Evolutionary conservation across 2,888 invertebrate species (phyloP), one percentile per base, ranked within the genome.

Genomic region (Creontiades dilutus): DNA sequence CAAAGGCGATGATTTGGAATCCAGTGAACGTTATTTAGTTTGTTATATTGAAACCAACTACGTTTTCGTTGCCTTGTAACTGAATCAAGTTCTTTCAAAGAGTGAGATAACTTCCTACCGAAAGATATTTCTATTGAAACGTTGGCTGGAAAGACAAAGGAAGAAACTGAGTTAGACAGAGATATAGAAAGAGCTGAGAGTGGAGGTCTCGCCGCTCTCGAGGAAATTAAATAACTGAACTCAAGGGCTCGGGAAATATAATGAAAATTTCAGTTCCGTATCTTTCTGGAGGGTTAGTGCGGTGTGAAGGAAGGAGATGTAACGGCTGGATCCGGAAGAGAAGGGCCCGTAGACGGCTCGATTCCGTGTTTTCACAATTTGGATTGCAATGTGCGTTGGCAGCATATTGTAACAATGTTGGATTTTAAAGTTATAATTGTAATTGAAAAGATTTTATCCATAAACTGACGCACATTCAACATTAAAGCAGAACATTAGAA

Each of bases 81-180:
- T 23, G 55, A 82, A 52, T 82, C 82, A 82, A 46, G 48, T 13
- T 23, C 47, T 48, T 82, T 82, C 82, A 82, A 55, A 19, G 28
- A 55, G 27, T 28, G 37, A 61, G 85, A 37, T 16, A 37, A 16
- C 57, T 37, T 57, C 27, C 57, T 28, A 37, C 57, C 61, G 61
- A 85, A 61, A 85, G 57, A 85, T 85, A 85, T 85, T 61, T 85
- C 27, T 57, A 85, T 85, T 85, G 61, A 85, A 78, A 85, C 85
- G 16, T 46, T 78, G 78, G 47, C 16, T 19, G 27, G 48, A 48
- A 16, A 7, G 52, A 52, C 11, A 52, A 16, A 9, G 80, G 46
- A 46, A 46, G 80, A 19, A 52, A 16, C 12, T 9, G 52, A 82
- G 52, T 23, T 52, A 19, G 48, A 82, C 52, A 82, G 23, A 48